Base-by-base conservation (phyloP, 2,113 vertebrate genomes). In the Gymnocephalus cernua region DNA sequence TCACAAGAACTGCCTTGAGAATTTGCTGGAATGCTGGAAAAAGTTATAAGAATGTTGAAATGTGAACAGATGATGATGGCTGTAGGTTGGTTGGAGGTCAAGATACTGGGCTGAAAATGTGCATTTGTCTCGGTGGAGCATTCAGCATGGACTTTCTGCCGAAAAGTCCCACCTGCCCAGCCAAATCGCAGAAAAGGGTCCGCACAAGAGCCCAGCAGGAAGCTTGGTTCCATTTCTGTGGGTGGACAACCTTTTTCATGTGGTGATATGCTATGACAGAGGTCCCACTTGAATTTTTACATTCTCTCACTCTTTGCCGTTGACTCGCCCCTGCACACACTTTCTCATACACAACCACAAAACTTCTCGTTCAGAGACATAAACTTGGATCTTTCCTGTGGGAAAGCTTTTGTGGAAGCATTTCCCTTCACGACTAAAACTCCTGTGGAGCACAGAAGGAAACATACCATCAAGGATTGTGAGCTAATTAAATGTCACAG, bases 401-500 rank as follows among this genome's bases (percentile, higher is more conserved):
- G 89, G 88, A 90, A 89, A 76, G 85, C 70, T 88, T 91, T 85
- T 80, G 77, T 81, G 85, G 82, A 87, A 87, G 88, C 73, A 82
- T 73, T 88, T 91, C 85, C 86, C 63, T 71, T 86, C 88, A 86
- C 57, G 57, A 73, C 79, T 88, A 54, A 72, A 90, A 76, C 86
- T 89, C 86, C 86, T 64, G 78, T 44, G 50, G 89, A 81, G 79
- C 59, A 44, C 74, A 70, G 79, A 88, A 76, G 88, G 83, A 93
- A 92, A 82, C 23, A 44, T 74, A 84, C 80, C 56, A 23, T 80
- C n/a, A 54, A 88, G 85, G 83, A 83, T 47, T 57, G 76, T 47
- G 74, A 77, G 82, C 86, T 92, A 89, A 92, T 94, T 91, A 83
- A 70, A 92, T 90, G 90, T 85, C 88, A 86, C 89, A 91, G 91